These are phyloP conservation scores for Hiodon alosoides DNA, from an alignment of 2,113 vertebrate species.

Conservation along the genomic window DNA sequence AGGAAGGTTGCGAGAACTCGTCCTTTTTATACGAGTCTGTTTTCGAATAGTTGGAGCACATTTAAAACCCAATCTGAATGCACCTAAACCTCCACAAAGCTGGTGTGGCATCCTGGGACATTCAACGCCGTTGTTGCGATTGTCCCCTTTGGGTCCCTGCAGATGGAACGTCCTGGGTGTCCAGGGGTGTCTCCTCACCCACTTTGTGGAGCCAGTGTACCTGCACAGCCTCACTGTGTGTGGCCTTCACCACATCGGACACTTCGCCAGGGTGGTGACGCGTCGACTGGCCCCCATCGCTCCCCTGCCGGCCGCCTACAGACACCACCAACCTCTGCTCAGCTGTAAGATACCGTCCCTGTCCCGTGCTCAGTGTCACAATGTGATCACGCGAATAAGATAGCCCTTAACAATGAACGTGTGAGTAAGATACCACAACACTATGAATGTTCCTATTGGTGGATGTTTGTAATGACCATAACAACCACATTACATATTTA, in stretches of 20 bases:
- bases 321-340: slow-evolving; percentile 85
- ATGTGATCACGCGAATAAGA: no score
- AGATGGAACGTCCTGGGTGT: slow-evolving; percentile 95
- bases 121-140: neutral
- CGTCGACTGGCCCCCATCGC: slow-evolving; percentile 70
- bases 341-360: slow-evolving; percentile 73
- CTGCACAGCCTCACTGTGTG: slow-evolving; percentile 87
- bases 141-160: slow-evolving; percentile 1
- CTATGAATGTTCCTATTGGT: no score
- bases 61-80: no score
- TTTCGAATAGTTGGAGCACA: no score
- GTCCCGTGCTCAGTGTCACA: neutral
- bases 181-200: slow-evolving; percentile 89
- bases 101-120: neutral
- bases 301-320: slow-evolving; percentile 75
- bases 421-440: no score
- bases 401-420: no score
- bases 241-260: slow-evolving; percentile 83
- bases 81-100: neutral
- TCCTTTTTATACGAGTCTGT: no score
- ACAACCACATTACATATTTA: no score
- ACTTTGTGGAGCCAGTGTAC: slow-evolving; percentile 90
- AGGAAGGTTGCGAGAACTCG: no score
- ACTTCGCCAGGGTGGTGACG: slow-evolving; percentile 81
- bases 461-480: no score